Evolutionary conservation across 2,888 invertebrate genomes (phyloP).

Genomic region (Chloroclystis v-ata): DNA sequence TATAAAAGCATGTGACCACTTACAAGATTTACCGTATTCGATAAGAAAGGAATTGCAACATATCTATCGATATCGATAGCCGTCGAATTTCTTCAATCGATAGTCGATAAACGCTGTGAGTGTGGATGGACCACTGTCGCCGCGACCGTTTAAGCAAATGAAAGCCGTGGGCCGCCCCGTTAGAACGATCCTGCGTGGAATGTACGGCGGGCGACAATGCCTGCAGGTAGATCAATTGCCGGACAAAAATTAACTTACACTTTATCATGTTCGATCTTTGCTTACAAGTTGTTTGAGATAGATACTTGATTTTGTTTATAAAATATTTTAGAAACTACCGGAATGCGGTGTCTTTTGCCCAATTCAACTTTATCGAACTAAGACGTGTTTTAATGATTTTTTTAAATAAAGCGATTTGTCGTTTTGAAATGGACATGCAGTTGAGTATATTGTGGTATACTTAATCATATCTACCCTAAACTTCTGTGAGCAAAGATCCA

Average conservation of each 20-base stretch:
- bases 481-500: too few relatives aligned
- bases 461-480: too few relatives aligned
- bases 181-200: slow-evolving; percentile 27
- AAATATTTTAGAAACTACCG: too few relatives aligned
- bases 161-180: slow-evolving; percentile 22
- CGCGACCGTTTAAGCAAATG: slow-evolving; percentile 26
- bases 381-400: too few relatives aligned
- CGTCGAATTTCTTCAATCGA: slow-evolving; percentile 12
- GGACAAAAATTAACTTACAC: slow-evolving; percentile 7
- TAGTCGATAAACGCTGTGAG: slow-evolving; percentile 18
- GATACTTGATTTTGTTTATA: too few relatives aligned
- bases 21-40: slow-evolving; percentile 17
- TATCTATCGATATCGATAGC: slow-evolving; percentile 15
- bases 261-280: too few relatives aligned
- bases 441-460: too few relatives aligned
- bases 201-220: slow-evolving; percentile 27
- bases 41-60: slow-evolving; percentile 5
- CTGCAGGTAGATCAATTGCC: slow-evolving; percentile 10
- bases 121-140: slow-evolving; percentile 25
- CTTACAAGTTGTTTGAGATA: too few relatives aligned
- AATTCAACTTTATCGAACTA: too few relatives aligned
- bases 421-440: too few relatives aligned
- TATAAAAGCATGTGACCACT: slow-evolving; percentile 33
- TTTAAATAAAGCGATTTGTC: too few relatives aligned
- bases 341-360: too few relatives aligned